A percentile compares a stretch with the other conserved stretches of the same genome.
phyloP scores from a whole-genome alignment of 1,140 invertebrate species.

The Nasonia longicornis region DNA sequence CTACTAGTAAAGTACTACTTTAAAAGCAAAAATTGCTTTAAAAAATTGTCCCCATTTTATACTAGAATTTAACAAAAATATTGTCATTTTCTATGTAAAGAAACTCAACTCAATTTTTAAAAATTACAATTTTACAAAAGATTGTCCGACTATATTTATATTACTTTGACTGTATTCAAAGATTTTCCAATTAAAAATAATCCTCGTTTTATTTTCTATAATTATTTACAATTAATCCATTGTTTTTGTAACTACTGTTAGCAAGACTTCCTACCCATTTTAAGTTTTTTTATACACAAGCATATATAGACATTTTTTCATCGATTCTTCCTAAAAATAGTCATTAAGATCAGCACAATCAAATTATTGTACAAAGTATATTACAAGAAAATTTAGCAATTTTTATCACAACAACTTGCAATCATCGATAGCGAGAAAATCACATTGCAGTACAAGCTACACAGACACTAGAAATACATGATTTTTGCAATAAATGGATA shows the following conservation, averaged over 20 bases:
- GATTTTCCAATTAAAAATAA: constrained; percentile 35
- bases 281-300: constrained; percentile 17
- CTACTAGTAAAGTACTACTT: background rate
- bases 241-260: constrained; percentile 26
- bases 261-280: constrained; percentile 47
- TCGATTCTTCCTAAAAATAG: background rate
- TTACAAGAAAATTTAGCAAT: background rate
- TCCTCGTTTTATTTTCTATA: constrained; percentile 26
- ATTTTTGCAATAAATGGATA: background rate
- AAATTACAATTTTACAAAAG: constrained; percentile 30
- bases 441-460: background rate
- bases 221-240: constrained; percentile 38
- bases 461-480: background rate
- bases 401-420: background rate
- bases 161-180: constrained; percentile 38
- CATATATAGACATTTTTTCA: background rate
- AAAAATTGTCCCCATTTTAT: constrained; percentile 20
- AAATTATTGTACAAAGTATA: background rate
- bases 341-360: background rate
- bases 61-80: background rate
- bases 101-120: constrained; percentile 12
- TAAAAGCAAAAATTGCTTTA: background rate
- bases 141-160: constrained; percentile 15
- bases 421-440: background rate
- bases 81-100: constrained; percentile 34